Base-by-base conservation (phyloP, 2,888 invertebrate genomes). In the Phengaris arion region DNA sequence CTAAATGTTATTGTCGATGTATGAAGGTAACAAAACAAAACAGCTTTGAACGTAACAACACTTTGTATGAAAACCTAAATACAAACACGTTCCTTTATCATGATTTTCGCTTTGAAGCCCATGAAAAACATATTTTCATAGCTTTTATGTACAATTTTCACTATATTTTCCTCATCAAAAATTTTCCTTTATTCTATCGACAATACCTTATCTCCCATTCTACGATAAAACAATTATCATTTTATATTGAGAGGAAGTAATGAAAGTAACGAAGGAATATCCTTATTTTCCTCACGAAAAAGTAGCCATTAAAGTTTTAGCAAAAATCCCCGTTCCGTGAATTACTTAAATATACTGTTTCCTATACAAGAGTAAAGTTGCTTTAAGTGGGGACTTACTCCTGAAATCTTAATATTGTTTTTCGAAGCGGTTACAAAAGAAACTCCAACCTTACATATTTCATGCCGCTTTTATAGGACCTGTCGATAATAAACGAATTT, bases 391-490 rank as follows among this genome's bases (percentile, higher is more conserved):
- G 70, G 54, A 13, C 52, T 54, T 72, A 35, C 72, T 72, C 54
- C 69, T 69, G 52, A 72, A 72, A 72, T 72, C 54, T 45, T 72
- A 72, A 72, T 54, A 72, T 54, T 72, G 72, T 72, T 72, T 52
- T 72, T 72, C 72, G 52, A 72, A 72, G 72, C 72, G 72, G 52
- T 72, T 72, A 72, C 72, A 54, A 72, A 72, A 54, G 54, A 69
- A 51, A 51, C 35, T 72, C 13, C 54, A 52, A 13, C 54, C 72
- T 22, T 52, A 13, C 52, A 72, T 72, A 54, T 72, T 72, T 54
- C 12, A 72, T 12, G 35, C 52, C 8, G 51, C 22, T 72, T 72
- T 48, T 52, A 52, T 52, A 52, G 9, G 7, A 64, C 64, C 64
- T 64, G 64, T 64, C 64, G 64, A 64, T 64, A 64, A 22, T 35